phyloP scores from a whole-genome alignment of 1,140 invertebrate species.

The Wasmannia auropunctata region DNA sequence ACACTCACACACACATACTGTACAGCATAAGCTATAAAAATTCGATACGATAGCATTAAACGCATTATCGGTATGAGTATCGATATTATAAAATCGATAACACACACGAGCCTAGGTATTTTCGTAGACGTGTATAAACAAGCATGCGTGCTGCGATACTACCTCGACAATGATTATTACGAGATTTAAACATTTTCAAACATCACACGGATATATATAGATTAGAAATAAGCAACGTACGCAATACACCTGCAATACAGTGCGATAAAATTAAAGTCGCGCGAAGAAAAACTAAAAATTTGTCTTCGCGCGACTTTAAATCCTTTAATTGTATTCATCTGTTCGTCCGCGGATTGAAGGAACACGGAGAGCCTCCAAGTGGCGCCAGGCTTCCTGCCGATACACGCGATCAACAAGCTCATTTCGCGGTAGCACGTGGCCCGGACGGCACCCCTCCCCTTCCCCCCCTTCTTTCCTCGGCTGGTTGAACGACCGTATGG shows the following conservation, averaged over 20 bases:
- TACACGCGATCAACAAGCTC: slow-evolving; percentile 6
- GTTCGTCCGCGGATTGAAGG: not conserved
- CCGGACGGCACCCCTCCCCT: not conserved
- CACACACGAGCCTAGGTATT: not conserved
- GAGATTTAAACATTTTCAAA: not conserved
- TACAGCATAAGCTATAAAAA: not conserved
- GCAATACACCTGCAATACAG: not conserved
- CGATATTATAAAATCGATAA: not conserved
- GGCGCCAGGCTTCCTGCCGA: slow-evolving; percentile 9
- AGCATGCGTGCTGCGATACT: not conserved
- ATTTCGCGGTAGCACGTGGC: not conserved
- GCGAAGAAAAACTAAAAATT: not conserved
- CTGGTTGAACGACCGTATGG: slow-evolving; percentile 48
- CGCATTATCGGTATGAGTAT: not conserved
- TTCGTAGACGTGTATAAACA: not conserved
- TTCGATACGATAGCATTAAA: not conserved
- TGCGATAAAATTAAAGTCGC: not conserved
- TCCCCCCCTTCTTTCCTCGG: not conserved
- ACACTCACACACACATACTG: too few species aligned
- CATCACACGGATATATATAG: too few species aligned
- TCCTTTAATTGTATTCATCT: not conserved
- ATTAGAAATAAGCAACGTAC: not conserved
- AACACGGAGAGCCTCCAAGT: not conserved
- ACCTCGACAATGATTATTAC: not conserved
- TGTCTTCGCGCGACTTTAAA: not conserved